Evolutionary conservation across 1,140 invertebrate species (phyloP).

Genomic region (Xylocopa sonorina): DNA sequence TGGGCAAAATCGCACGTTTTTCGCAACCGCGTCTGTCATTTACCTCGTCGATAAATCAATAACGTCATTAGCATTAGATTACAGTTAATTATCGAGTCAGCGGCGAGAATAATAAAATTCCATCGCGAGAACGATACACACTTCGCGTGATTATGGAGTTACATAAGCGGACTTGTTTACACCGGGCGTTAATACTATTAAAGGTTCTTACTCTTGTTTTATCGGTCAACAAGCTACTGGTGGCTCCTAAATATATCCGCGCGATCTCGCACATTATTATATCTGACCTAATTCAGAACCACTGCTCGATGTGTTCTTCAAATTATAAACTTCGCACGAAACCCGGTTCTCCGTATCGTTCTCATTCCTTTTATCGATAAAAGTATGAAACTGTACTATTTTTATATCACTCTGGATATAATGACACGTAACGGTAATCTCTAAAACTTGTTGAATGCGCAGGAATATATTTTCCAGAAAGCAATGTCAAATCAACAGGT

Average conservation of each 20-base stretch:
- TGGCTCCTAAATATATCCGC: neutral
- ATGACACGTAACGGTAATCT: too few relatives aligned
- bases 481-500: too few relatives aligned
- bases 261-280: neutral
- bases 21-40: neutral
- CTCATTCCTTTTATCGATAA: too few relatives aligned
- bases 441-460: too few relatives aligned
- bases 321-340: too few relatives aligned
- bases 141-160: conserved; percentile 2
- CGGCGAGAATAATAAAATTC: conserved; percentile 17
- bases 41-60: conserved; percentile 7
- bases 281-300: too few relatives aligned
- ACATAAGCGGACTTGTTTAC: conserved; percentile 9
- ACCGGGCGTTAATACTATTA: neutral
- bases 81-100: neutral
- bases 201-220: neutral
- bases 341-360: too few relatives aligned
- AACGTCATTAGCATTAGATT: conserved; percentile 13
- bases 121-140: neutral
- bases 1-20: too few relatives aligned
- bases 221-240: neutral
- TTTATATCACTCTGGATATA: too few relatives aligned
- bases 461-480: too few relatives aligned
- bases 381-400: too few relatives aligned
- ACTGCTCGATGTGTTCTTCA: too few relatives aligned